Percentiles rank a stretch among this genome's conserved stretches.
These are phyloP conservation scores for Coenonympha glycerion DNA, from an alignment of 2,888 invertebrate species.

Conservation along the genomic window DNA sequence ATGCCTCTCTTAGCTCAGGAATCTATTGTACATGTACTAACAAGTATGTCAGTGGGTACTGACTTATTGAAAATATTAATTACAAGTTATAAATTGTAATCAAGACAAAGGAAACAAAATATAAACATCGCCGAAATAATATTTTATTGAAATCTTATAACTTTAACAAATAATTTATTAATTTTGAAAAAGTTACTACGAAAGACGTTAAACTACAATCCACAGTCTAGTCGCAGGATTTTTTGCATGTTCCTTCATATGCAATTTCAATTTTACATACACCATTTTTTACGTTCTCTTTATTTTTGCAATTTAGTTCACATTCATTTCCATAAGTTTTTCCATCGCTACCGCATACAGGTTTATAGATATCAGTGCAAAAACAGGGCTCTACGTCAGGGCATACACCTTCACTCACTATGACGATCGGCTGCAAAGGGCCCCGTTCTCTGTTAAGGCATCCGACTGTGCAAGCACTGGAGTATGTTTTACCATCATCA, in stretches of 20 bases:
- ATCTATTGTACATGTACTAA: too few relatives aligned
- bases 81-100: too few relatives aligned
- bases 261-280: constrained; percentile 6
- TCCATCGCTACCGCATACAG: constrained; percentile 28
- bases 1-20: too few relatives aligned
- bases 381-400: constrained; percentile 25
- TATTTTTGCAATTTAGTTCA: constrained; percentile 26
- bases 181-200: too few relatives aligned
- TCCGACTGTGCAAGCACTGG: neutral
- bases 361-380: constrained; percentile 26
- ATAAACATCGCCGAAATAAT: too few relatives aligned
- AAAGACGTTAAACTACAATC: neutral
- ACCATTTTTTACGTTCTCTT: constrained; percentile 9
- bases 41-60: too few relatives aligned
- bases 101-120: too few relatives aligned
- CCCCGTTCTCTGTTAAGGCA: neutral
- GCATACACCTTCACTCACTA: constrained; percentile 31
- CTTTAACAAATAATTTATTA: too few relatives aligned
- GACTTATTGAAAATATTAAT: too few relatives aligned
- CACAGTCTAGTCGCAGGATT: constrained; percentile 8
- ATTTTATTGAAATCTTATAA: too few relatives aligned
- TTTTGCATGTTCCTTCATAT: constrained; percentile 17
- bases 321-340: constrained; percentile 28
- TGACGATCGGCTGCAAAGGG: neutral
- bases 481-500: neutral